These are phyloP conservation scores for Catocala fraxini DNA, from an alignment of 2,888 invertebrate genomes.

Conservation along the genomic window DNA sequence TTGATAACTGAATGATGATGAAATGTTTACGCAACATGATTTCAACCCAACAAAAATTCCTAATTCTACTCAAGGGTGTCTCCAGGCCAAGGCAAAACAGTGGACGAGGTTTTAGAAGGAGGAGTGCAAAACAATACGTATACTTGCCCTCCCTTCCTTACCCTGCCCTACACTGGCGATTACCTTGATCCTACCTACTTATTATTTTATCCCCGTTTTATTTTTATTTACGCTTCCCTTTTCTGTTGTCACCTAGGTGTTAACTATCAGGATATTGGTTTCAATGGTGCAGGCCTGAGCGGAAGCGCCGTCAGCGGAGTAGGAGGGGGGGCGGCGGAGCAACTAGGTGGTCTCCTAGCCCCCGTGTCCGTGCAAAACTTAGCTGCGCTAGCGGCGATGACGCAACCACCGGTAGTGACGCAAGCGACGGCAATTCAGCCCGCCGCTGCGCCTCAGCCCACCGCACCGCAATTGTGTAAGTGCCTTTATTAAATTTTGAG, in stretches of 20 bases:
- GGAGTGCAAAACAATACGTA: too few relatives aligned
- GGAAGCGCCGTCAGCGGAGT: constrained; percentile 71
- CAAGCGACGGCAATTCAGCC: constrained; percentile 82
- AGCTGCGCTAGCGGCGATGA: constrained; percentile 95
- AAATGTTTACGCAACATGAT: not conserved
- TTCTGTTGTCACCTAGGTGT: constrained; percentile 68
- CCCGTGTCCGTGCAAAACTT: constrained; percentile 97
- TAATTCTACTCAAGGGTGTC: not conserved
- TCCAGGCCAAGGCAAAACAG: too few relatives aligned
- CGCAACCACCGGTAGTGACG: constrained; percentile 87
- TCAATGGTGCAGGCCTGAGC: constrained; percentile 84
- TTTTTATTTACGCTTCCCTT: constrained; percentile 49
- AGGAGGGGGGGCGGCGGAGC: constrained; percentile 92
- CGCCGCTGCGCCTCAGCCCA: constrained; percentile 72
- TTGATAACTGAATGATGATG: too few relatives aligned
- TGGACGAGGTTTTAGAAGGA: too few relatives aligned
- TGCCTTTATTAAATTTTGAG: constrained; percentile 29
- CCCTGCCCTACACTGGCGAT: too few relatives aligned
- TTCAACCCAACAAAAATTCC: constrained; percentile 18
- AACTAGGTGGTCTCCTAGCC: constrained; percentile 94
- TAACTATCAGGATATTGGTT: constrained; percentile 86
- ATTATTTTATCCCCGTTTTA: constrained; percentile 25
- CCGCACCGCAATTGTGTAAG: constrained; percentile 82
- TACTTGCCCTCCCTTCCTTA: too few relatives aligned
- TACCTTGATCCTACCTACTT: too few relatives aligned